These are phyloP conservation scores for Erebia ligea DNA, from an alignment of 2,888 invertebrate species.

Conservation along the genomic window DNA sequence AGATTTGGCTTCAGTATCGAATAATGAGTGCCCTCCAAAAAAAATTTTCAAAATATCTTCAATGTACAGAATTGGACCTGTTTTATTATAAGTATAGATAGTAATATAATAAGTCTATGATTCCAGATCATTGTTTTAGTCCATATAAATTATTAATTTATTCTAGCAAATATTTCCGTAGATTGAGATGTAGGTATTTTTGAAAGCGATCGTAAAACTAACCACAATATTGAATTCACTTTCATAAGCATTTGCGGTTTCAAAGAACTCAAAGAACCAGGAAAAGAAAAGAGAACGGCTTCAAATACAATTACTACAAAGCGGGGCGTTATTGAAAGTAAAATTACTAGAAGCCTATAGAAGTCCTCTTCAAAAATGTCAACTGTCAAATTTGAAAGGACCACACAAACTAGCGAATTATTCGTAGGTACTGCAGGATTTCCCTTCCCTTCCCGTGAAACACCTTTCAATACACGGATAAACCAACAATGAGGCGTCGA, in stretches of 20 bases:
- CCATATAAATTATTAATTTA: neutral
- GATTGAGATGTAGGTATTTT: constrained; percentile 19
- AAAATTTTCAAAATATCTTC: too few relatives aligned
- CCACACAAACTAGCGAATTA: constrained; percentile 69
- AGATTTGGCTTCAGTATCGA: too few relatives aligned
- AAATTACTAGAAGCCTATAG: constrained; percentile 56
- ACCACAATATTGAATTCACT: constrained; percentile 48
- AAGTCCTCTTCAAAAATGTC: constrained; percentile 61
- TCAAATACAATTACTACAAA: constrained; percentile 44
- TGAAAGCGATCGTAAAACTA: constrained; percentile 39
- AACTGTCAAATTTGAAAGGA: constrained; percentile 65
- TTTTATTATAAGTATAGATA: too few relatives aligned
- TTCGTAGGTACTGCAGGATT: constrained; percentile 55
- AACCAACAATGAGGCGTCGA: constrained; percentile 79
- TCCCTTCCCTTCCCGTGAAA: constrained; percentile 75
- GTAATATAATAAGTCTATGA: neutral
- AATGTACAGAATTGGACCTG: too few relatives aligned
- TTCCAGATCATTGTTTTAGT: neutral
- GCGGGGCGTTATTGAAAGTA: constrained; percentile 60
- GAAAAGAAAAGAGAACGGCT: constrained; percentile 47
- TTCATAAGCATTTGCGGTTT: constrained; percentile 48
- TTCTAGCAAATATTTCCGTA: neutral
- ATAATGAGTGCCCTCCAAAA: too few relatives aligned
- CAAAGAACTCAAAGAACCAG: constrained; percentile 47
- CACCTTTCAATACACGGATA: constrained; percentile 65